Evolutionary conservation across 53 echinoderm and acorn worm species (phyloP), one percentile per base, ranked within the genome.

Genomic region (Mesocentrotus franciscanus): DNA sequence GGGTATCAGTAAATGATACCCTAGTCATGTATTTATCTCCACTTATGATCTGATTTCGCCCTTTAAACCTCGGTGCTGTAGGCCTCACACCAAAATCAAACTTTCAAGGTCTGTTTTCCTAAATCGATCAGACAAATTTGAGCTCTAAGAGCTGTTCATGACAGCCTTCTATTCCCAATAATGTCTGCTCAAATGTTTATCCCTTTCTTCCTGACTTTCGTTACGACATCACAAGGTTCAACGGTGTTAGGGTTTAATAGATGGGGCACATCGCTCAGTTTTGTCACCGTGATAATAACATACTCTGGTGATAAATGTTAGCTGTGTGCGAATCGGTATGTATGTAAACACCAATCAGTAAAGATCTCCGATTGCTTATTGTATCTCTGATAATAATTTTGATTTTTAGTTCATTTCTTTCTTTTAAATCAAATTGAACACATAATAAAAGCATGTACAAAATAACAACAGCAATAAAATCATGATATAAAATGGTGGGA

Each of bases 41-140:
- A 22, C 20, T 42, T 2, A 36, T 20, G 81, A 36, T 36, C 36
- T 81, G 42, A 81, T 42, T 20, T 42, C 17, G 15, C 42, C 22
- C 81, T 81, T 81, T 81, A 36, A 20, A 81, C 22, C 81, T 39
- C 16, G 15, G 74, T 13, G 49, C 49, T 49, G 36, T 42, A 27
- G 17, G 81, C 42, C 36, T 42, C 42, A 20, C 17, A 81, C 81
- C 36, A 39, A 81, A 81, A 87, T 87, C 87, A 59, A 87, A 87
- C 20, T 56, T 39, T 29, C 87, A 87, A 87, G 87, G 87, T 87
- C 87, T 87, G 87, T 87, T 87, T 58, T 58, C 22, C 29, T 29
- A 56, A 85, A 87, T 87, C 87, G 87, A 87, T 87, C 59, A 27
- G n/a, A 87, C 87, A 87, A 85, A 57, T 87, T 57, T 87, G 27